phyloP scores from a whole-genome alignment of 37 sponge, comb jelly and placozoan genomes.

The Oopsacas minuta region DNA sequence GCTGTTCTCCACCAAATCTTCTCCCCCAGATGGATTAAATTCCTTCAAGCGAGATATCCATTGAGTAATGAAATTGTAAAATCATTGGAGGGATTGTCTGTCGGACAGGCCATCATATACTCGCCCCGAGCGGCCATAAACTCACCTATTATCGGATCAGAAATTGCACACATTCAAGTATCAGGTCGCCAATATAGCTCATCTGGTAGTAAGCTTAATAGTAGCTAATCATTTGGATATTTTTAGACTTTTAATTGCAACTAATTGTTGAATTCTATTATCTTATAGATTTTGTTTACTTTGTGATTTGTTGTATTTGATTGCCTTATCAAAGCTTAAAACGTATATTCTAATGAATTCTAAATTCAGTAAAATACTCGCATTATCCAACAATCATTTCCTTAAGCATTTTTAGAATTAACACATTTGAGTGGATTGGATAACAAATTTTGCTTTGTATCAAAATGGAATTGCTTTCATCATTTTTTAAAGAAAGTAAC shows the following conservation, averaged over 20 bases:
- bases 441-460: too few relatives aligned
- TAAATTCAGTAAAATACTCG: too few relatives aligned
- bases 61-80: background rate
- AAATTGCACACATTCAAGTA: background rate
- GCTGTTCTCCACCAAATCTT: background rate
- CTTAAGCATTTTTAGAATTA: too few relatives aligned
- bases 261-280: background rate
- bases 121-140: background rate
- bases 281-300: too few relatives aligned
- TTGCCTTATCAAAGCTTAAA: too few relatives aligned
- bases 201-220: constrained; percentile 8
- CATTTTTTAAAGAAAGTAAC: background rate
- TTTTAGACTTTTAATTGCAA: background rate
- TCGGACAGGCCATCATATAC: background rate
- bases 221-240: background rate
- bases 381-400: too few relatives aligned
- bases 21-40: constrained; percentile 6
- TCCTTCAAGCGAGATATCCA: background rate
- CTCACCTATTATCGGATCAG: background rate
- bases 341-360: too few relatives aligned
- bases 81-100: background rate
- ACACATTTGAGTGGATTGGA: too few relatives aligned
- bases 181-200: background rate
- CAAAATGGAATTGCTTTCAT: background rate
- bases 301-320: too few relatives aligned